Base-by-base conservation (phyloP, 2,888 invertebrate species). In the Allolobophora icterica region DNA sequence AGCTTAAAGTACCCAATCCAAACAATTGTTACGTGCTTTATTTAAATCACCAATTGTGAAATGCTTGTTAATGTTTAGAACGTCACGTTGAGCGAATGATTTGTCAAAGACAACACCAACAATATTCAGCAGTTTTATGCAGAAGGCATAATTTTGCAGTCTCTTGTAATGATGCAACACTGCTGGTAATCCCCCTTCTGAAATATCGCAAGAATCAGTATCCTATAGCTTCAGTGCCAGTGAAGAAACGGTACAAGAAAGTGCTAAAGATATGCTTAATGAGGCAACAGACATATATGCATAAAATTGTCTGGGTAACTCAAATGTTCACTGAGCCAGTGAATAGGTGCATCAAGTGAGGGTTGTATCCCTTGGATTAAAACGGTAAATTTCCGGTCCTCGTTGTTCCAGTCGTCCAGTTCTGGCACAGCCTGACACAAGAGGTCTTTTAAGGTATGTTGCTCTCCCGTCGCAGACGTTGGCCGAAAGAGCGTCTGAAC, bases 221-320 rank as follows among this genome's bases (percentile, higher is more conserved):
- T n/a, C 52, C 52, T 52, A 52, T 5, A 52, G 52, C 52, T 21
- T 52, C 24, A 24, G 52, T 24, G 52, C 21, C 42, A 13, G 52
- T 4, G n/a, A 71, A 71, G 24, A 71, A 71, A 71, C 71, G 8
- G 71, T 30, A 71, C 8, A 71, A 71, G 24, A 21, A 35, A 35
- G 33, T 24, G 30, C 38, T 71, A 33, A 84, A 21, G 30, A 30
- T 90, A 3, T 33, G 34, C 84, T 89, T 58, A 91, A 35, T 87
- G 30, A 89, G 92, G 89, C 8, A 91, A 38, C 21, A 94, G 83
- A 93, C 94, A 95, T 91, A 99, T 96, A 96, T 99, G 99, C 92
- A 99, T 96, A 96, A 99, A 99, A 96, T 99, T 99, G 95, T 99
- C 99, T 0, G 99, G 99, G 96, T 99, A 99, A 95, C 99, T 98